Evolutionary conservation across 2,888 invertebrate genomes (phyloP).

Genomic region (Drosophila nr. perissopoda): DNA sequence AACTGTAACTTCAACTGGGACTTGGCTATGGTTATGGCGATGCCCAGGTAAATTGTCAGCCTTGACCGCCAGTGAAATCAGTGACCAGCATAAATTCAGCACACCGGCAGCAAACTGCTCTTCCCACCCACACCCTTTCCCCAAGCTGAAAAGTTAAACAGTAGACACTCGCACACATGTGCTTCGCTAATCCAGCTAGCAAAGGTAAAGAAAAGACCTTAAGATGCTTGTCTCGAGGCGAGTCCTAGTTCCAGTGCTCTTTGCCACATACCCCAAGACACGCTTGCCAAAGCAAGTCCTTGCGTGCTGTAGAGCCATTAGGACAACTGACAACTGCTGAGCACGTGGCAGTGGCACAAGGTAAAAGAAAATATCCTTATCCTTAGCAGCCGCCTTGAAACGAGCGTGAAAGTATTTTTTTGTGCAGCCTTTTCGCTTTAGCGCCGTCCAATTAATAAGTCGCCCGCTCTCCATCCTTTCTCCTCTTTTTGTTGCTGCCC

Average conservation of each 20-base stretch:
- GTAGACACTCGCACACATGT: constrained; percentile 14
- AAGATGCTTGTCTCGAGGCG: constrained; percentile 72
- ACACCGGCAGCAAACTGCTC: constrained; percentile 23
- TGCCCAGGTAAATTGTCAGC: constrained; percentile 67
- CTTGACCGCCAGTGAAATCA: constrained; percentile 72
- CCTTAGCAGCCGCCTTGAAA: constrained; percentile 64
- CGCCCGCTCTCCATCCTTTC: background rate
- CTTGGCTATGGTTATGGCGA: constrained; percentile 8
- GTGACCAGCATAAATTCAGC: constrained; percentile 61
- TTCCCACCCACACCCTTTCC: background rate
- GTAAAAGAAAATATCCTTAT: constrained; percentile 57
- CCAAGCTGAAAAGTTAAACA: constrained; percentile 41
- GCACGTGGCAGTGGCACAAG: constrained; percentile 61
- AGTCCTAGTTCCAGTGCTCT: constrained; percentile 14
- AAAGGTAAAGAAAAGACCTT: constrained; percentile 55
- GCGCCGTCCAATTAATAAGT: constrained; percentile 73
- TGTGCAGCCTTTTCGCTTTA: constrained; percentile 65
- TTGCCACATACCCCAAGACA: background rate
- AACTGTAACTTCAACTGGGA: constrained; percentile 12
- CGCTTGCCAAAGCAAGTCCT: constrained; percentile 30
- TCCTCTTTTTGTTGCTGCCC: constrained; percentile 7
- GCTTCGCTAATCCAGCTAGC: constrained; percentile 52
- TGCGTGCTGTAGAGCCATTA: constrained; percentile 70
- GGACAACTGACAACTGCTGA: constrained; percentile 36
- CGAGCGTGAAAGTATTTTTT: constrained; percentile 77